phyloP scores from a whole-genome alignment of 2,113 vertebrate species.

The Nothocercus julius region DNA sequence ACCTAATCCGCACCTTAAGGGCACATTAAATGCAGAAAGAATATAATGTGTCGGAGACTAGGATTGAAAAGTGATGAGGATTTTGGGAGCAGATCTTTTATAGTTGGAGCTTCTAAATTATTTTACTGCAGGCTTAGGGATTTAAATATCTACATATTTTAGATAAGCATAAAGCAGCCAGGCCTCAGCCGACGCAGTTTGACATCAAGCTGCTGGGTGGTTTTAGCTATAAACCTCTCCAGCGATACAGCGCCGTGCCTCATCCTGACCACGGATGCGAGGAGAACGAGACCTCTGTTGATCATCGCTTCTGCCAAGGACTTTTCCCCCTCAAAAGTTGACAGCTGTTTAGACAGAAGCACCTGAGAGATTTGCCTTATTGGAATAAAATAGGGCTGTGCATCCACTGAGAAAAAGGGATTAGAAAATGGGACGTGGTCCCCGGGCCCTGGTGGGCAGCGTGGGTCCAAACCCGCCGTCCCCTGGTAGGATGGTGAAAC shows the following conservation, averaged over 20 bases:
- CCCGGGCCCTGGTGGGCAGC: not conserved
- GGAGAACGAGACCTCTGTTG: not conserved
- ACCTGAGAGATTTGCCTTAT: not conserved
- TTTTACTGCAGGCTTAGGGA: slow-evolving; percentile 47
- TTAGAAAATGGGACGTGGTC: no score
- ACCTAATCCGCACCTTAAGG: slow-evolving; percentile 58
- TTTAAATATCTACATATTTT: slow-evolving; percentile 17
- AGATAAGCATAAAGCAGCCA: not conserved
- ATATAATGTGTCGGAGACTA: not conserved
- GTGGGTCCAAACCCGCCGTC: not conserved
- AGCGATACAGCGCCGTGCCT: accelerated
- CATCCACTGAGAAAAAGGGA: no score
- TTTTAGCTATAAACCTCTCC: not conserved
- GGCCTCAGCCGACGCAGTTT: not conserved
- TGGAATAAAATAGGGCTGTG: not conserved
- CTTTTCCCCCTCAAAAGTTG: not conserved
- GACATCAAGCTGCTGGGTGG: not conserved
- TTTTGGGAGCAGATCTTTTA: slow-evolving; percentile 39
- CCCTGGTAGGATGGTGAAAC: not conserved
- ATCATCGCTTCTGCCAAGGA: not conserved
- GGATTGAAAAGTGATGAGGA: slow-evolving; percentile 7
- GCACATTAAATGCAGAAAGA: slow-evolving; percentile 27
- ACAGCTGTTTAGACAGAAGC: not conserved
- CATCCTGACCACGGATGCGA: not conserved
- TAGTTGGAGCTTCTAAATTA: slow-evolving; percentile 45